These are phyloP conservation scores for Colius striatus DNA, from an alignment of 2,113 vertebrate species.

Conservation along the genomic window DNA sequence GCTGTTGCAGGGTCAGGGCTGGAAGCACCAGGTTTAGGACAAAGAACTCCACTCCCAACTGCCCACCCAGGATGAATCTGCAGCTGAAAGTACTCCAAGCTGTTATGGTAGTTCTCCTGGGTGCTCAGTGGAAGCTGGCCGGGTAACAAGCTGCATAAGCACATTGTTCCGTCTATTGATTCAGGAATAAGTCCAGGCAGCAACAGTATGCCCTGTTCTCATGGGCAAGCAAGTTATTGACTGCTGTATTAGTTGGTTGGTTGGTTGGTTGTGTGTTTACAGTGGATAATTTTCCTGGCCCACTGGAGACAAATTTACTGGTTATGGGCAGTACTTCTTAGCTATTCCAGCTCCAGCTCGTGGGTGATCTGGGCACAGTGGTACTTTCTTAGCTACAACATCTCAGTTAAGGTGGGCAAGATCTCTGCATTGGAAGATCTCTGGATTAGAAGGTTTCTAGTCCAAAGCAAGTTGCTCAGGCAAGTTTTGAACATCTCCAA, in stretches of 20 bases:
- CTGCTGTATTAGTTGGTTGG: neutral
- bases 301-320: neutral
- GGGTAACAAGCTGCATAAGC: neutral
- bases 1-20: neutral
- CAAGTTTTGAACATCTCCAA: neutral
- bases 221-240: neutral
- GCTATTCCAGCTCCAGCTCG: neutral
- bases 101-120: neutral
- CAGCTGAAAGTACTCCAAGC: neutral
- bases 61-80: neutral
- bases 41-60: neutral
- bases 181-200: neutral
- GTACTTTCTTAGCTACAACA: neutral
- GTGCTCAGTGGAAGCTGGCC: neutral
- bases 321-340: neutral
- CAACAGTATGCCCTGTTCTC: neutral
- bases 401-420: neutral
- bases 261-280: neutral
- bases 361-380: neutral
- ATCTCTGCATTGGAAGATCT: neutral
- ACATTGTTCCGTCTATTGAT: neutral
- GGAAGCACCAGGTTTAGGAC: neutral
- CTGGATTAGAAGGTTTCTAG: neutral
- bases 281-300: neutral
- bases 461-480: neutral